Percentiles rank a stretch among this genome's conserved stretches.
phyloP scores from a whole-genome alignment of 1,140 invertebrate genomes.

The Calephelis nemesis region DNA sequence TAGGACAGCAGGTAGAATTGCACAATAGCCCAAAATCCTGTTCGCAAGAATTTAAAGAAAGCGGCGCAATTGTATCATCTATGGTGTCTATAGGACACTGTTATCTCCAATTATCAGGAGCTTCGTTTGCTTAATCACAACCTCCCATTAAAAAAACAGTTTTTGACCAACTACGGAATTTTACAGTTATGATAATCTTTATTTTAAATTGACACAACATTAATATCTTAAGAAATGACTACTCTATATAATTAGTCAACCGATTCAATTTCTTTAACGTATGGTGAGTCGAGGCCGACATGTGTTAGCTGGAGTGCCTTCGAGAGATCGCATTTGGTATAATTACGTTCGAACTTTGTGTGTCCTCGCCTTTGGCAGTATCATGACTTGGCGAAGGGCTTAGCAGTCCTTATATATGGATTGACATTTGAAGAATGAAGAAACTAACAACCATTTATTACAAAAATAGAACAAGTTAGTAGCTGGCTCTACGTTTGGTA shows the following conservation, averaged over 20 bases:
- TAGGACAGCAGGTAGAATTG: no score
- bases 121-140: no score
- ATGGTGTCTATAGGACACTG: no score
- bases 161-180: no score
- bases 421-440: slow-evolving; percentile 9
- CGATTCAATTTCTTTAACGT: slow-evolving; percentile 55
- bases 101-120: no score
- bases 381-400: slow-evolving; percentile 37
- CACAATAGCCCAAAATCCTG: no score
- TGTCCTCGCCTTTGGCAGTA: slow-evolving; percentile 62
- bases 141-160: no score
- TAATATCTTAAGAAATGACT: not conserved
- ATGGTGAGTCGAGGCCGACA: slow-evolving; percentile 53
- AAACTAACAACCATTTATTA: not conserved
- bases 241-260: not conserved
- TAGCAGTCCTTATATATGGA: slow-evolving; percentile 29
- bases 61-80: no score
- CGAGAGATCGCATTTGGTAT: slow-evolving; percentile 65
- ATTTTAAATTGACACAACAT: not conserved
- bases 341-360: slow-evolving; percentile 66
- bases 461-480: slow-evolving; percentile 4
- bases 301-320: slow-evolving; percentile 64
- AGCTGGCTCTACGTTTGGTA: not conserved
- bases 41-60: no score
- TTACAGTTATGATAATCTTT: no score